A percentile compares a stretch with the other conserved stretches of the same genome.
These are phyloP conservation scores for Patagioenas fasciata DNA, from an alignment of 2,113 vertebrate species.

Conservation along the genomic window DNA sequence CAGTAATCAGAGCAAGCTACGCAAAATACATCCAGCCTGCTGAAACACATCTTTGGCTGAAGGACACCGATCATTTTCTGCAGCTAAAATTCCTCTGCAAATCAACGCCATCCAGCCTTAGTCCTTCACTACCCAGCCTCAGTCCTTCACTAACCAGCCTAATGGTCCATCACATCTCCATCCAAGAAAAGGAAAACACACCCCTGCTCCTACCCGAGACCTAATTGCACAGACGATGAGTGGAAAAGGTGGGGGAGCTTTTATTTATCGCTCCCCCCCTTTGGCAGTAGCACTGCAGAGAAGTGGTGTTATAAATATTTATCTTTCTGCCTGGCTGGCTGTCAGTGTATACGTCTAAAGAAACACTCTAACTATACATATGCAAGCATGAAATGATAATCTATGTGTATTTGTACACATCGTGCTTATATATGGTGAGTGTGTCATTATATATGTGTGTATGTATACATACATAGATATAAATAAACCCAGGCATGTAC, in stretches of 20 bases:
- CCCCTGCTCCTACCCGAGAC: neutral
- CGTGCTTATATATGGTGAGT: neutral
- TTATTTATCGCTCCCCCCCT: neutral
- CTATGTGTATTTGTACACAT: neutral
- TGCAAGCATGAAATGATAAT: neutral
- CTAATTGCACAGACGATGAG: neutral
- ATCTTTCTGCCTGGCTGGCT: constrained; percentile 26
- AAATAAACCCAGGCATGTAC: neutral
- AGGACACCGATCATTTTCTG: neutral
- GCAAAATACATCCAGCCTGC: neutral
- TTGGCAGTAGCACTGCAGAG: neutral
- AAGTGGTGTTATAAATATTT: constrained; percentile 41
- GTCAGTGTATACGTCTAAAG: constrained; percentile 19
- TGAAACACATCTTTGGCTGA: neutral
- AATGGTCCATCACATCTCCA: neutral
- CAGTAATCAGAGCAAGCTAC: neutral
- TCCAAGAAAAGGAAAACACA: constrained; percentile 17
- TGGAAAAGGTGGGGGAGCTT: constrained; percentile 12
- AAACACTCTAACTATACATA: neutral
- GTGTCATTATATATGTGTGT: neutral
- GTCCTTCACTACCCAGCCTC: neutral
- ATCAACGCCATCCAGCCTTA: neutral
- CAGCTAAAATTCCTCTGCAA: constrained; percentile 36
- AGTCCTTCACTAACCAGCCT: neutral
- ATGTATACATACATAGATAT: neutral